Base-by-base conservation (phyloP, 2,888 invertebrate species). In the Icerya purchasi region DNA sequence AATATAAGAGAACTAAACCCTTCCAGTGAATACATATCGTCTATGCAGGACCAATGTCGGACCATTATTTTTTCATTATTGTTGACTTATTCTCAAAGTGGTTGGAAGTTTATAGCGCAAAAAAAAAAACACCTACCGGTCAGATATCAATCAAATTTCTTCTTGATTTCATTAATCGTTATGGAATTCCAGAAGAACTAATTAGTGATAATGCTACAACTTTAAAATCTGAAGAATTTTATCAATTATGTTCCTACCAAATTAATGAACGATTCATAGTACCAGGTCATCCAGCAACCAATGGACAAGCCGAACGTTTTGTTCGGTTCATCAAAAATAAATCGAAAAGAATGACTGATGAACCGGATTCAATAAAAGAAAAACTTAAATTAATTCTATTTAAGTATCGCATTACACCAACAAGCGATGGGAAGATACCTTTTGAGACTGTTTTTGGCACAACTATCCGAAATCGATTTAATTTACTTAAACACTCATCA, bases 331-430 rank as follows among this genome's bases (percentile, higher is more conserved):
- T 64, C 20, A 65, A 64, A 51, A 24, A 56, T 3, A 52, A 54
- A n/a, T 24, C 62, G 3, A 56, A 54, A 22, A 23, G 59, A 14
- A 56, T 61, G 50, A 56, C 51, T 52, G 18, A 53, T 36, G 61
- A 61, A 25, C 54, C 59, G 20, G 58, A 36, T 18, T 22, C 56
- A 3, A 50, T 64, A 3, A 2, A 36, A 25, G n/a, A 36, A 25
- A 64, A 65, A 56, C 21, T 64, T 14, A 57, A 55, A 24, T 36
- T 56, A 53, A 62, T 64, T 53, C 53, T 64, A 5, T 54, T 62
- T 22, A 22, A 61, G 10, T 65, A 62, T 53, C 57, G 63, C 19
- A 61, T 59, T 24, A 65, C 65, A 14, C 65, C 64, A 2, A 53
- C 59, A 36, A 55, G 56, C 14, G 24, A 50, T 25, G 62, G 57